phyloP scores from a whole-genome alignment of 2,113 vertebrate genomes.

The Polypterus bichir region DNA sequence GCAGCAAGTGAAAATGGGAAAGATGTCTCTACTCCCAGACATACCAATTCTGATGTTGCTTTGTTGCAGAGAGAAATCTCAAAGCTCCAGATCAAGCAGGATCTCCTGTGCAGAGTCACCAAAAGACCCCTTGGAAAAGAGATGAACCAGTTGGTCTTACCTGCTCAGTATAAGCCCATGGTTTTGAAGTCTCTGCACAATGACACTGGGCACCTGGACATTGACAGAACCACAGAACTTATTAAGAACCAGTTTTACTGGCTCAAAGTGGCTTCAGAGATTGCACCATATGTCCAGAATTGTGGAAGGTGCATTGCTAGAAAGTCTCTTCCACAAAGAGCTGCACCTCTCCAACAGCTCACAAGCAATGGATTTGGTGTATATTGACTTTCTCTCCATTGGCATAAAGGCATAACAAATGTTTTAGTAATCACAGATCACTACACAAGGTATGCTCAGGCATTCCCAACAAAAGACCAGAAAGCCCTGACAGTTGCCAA shows the following conservation, averaged over 20 bases:
- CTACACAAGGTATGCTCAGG: slow-evolving; percentile 6
- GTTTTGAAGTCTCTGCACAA: not conserved
- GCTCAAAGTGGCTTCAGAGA: not conserved
- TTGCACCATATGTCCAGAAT: not conserved
- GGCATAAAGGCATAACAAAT: slow-evolving; percentile 1
- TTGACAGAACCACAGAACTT: not conserved
- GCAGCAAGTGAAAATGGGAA: too few species aligned
- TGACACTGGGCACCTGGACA: not conserved
- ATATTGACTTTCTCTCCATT: slow-evolving; percentile 9
- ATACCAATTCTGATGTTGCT: too few species aligned
- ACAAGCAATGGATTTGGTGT: slow-evolving; percentile 6
- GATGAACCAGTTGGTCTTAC: not conserved
- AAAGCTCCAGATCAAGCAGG: too few species aligned
- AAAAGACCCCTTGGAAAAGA: not conserved
- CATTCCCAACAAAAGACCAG: too few species aligned
- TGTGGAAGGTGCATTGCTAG: not conserved
- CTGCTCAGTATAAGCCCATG: too few species aligned
- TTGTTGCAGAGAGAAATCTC: too few species aligned
- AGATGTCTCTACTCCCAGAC: too few species aligned
- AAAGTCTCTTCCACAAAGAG: not conserved
- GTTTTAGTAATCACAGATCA: slow-evolving; percentile 11
- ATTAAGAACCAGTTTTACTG: not conserved
- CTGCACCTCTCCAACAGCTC: not conserved
- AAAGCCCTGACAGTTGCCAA: too few species aligned
- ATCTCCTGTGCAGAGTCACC: not conserved